Conservation (phyloP, 35 echinoderm and acorn worm species). For the Heliocidaris tuberculata region DNA sequence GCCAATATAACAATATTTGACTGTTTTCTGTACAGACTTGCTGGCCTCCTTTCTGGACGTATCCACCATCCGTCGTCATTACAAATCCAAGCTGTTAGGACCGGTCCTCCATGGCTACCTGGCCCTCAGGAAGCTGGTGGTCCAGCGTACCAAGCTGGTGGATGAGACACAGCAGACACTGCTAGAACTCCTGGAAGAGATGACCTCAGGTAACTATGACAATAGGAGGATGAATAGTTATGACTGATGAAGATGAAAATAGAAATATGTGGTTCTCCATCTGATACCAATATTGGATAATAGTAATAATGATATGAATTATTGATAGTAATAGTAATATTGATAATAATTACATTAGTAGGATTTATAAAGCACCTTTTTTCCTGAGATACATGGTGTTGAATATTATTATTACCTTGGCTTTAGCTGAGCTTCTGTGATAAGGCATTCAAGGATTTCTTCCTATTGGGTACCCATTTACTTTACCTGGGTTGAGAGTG, state of each 20-base stretch:
- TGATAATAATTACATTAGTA: not conserved
- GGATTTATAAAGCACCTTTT: too few species aligned
- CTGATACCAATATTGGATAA: not conserved
- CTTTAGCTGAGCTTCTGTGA: too few species aligned
- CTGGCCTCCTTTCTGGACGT: slow-evolving; percentile 91
- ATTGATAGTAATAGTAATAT: not conserved
- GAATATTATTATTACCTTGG: too few species aligned
- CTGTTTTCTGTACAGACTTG: slow-evolving; percentile 60
- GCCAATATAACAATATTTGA: too few species aligned
- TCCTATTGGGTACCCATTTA: too few species aligned
- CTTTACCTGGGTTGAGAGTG: too few species aligned
- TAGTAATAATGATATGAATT: too few species aligned
- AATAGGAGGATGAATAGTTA: not conserved
- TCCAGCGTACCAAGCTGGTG: slow-evolving; percentile 95
- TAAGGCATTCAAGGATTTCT: too few species aligned
- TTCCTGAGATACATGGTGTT: too few species aligned
- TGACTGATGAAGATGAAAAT: not conserved
- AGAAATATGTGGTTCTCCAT: not conserved
- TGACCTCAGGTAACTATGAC: slow-evolving; percentile 86
- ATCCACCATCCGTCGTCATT: slow-evolving; percentile 90
- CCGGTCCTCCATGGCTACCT: slow-evolving; percentile 95
- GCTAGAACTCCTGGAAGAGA: slow-evolving; percentile 92
- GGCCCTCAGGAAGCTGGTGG: slow-evolving; percentile 88
- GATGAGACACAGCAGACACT: slow-evolving; percentile 96
- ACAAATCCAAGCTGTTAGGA: slow-evolving; percentile 96